Evolutionary conservation across 2,888 invertebrate species (phyloP), one percentile per base, ranked within the genome.

Genomic region (Machimus atricapillus): DNA sequence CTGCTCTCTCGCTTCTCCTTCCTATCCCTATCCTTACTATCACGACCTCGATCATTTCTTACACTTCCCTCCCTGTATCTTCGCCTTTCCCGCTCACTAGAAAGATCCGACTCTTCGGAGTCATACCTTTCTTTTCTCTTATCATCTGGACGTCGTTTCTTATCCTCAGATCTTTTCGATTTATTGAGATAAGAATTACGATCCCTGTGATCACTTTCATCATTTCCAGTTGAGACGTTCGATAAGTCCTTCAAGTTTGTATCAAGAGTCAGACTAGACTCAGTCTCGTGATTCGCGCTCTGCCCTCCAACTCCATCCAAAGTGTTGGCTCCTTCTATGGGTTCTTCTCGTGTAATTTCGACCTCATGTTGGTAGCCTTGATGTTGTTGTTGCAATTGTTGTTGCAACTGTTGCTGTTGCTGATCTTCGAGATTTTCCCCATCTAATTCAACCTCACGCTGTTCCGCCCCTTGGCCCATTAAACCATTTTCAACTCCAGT

Each of bases 71-170:
- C 94, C 66, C 94, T 92, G 90, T 93, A 93, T 23, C 93, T 92
- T 89, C 94, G 94, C 88, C 93, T 93, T 89, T 95, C 95, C 73
- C 89, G 89, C 91, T 95, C 95, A 91, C 95, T 95, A 90, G 94
- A 94, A 58, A 90, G 89, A 3, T 95, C 95, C 3, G 95, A 94
- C 90, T 95, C 95, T 86, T 95, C 95, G 0, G 94, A 94, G 89
- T 95, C 95, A 90, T 94, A 95, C 87, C 94, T 92, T 86, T 93
- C 93, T 88, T 93, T 92, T 87, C 93, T 92, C 46, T 91, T 90
- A 89, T 92, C 91, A 1, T 91, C 90, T 19, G 93, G 93, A 37
- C 89, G 88, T 34, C 89, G 87, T 56, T 89, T 89, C 85, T 88
- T 89, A 87, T 92, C 93, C 90, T 91, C 89, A 91, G 88, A 92